Conservation (phyloP, 2,113 vertebrate genomes). For the Cyphomyrus discorhynchus region DNA sequence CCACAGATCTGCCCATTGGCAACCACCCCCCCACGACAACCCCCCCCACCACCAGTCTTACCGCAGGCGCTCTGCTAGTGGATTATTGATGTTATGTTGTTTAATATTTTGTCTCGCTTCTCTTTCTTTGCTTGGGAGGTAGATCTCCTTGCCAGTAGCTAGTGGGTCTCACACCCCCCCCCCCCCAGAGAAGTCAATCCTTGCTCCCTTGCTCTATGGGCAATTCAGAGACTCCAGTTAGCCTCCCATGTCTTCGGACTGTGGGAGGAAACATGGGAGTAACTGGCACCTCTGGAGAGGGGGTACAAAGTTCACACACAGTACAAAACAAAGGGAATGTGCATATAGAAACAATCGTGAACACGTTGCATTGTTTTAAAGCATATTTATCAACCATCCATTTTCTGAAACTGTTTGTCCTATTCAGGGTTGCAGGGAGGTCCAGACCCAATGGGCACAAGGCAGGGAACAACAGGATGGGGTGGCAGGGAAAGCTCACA, state of each 20-base stretch:
- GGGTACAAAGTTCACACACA: background rate
- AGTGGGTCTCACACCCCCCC: background rate
- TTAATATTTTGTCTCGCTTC: background rate
- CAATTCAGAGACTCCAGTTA: background rate
- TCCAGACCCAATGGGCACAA: too few relatives aligned
- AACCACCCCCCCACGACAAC: background rate
- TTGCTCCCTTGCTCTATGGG: too few relatives aligned
- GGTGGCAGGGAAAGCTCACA: too few relatives aligned
- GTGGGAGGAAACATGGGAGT: background rate
- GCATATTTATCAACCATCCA: background rate
- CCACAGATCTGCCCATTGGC: background rate
- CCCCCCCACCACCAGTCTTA: background rate
- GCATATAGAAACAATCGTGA: background rate
- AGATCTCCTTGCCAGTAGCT: background rate
- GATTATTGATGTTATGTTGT: background rate
- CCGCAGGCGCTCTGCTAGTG: background rate
- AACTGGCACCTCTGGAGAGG: background rate
- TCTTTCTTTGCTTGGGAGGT: background rate
- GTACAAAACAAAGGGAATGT: background rate
- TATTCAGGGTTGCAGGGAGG: too few relatives aligned
- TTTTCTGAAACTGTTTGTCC: too few relatives aligned
- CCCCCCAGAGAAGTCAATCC: background rate
- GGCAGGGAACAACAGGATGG: too few relatives aligned
- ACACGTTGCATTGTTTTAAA: background rate
- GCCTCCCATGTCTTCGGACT: background rate